Percentiles rank a stretch among this genome's conserved stretches.
These are phyloP conservation scores for Aeoliscus strigatus DNA, from an alignment of 2,797 vertebrate species.

Conservation along the genomic window DNA sequence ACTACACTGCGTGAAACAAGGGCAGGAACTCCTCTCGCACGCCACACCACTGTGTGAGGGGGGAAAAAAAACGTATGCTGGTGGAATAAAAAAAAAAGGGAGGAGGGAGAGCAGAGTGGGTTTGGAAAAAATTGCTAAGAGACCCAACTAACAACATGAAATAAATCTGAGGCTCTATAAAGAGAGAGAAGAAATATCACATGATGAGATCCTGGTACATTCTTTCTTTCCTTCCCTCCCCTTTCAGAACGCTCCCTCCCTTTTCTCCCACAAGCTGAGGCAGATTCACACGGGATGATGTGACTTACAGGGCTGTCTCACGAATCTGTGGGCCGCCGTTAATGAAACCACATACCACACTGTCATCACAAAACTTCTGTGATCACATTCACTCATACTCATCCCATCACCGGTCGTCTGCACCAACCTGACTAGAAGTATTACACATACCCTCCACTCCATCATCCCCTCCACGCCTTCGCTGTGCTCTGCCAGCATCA, in stretches of 20 bases:
- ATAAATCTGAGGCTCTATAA: slow-evolving; percentile 49
- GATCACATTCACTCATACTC: slow-evolving; percentile 15
- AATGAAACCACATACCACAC: too few species aligned
- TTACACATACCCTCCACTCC: slow-evolving; percentile 30
- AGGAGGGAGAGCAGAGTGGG: slow-evolving; percentile 45
- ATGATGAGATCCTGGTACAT: slow-evolving; percentile 60
- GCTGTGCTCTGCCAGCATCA: slow-evolving; percentile 48
- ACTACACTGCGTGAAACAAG: slow-evolving; percentile 43
- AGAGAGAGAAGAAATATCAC: slow-evolving; percentile 43
- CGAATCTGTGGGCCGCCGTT: slow-evolving; percentile 15
- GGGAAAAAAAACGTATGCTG: slow-evolving; percentile 35
- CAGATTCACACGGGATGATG: slow-evolving; percentile 66
- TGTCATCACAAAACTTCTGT: too few species aligned
- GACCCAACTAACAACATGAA: slow-evolving; percentile 52
- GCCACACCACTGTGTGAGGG: slow-evolving; percentile 46
- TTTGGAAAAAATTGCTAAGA: slow-evolving; percentile 65
- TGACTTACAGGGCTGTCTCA: slow-evolving; percentile 51
- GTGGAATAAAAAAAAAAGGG: slow-evolving; percentile 48
- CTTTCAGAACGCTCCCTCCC: slow-evolving; percentile 57
- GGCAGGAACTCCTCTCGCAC: slow-evolving; percentile 65
- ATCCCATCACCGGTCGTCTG: too few species aligned
- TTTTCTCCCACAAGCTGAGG: slow-evolving; percentile 67
- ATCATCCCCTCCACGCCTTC: slow-evolving; percentile 27
- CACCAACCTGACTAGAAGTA: slow-evolving; percentile 29
- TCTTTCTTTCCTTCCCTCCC: slow-evolving; percentile 63